Percentiles rank a stretch among this genome's conserved stretches.
These are phyloP conservation scores for Belonocnema kinseyi DNA, from an alignment of 1,140 invertebrate genomes.

Conservation along the genomic window DNA sequence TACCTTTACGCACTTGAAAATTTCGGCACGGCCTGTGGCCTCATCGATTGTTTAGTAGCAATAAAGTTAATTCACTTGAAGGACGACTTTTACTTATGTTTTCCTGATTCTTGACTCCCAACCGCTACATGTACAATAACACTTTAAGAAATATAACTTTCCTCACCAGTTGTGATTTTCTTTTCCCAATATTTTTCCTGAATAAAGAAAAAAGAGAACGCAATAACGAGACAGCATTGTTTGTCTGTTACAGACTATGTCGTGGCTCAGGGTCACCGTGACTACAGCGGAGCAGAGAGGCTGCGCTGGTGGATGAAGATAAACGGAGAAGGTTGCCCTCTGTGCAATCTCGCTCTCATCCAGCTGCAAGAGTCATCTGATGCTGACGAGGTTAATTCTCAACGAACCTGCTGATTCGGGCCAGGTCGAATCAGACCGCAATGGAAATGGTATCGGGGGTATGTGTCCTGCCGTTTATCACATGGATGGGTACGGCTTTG, in stretches of 20 bases:
- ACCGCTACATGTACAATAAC: too few species aligned
- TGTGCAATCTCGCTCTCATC: constrained; percentile 55
- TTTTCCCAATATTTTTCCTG: neutral
- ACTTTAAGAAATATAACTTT: too few species aligned
- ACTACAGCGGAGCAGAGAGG: constrained; percentile 51
- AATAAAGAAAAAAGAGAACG: neutral
- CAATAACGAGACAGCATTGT: constrained; percentile 28
- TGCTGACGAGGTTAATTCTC: constrained; percentile 72
- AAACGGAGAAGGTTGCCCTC: constrained; percentile 47
- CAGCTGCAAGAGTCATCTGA: constrained; percentile 60
- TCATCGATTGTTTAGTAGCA: too few species aligned
- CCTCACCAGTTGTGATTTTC: too few species aligned
- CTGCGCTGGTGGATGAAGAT: constrained; percentile 52
- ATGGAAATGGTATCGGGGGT: constrained; percentile 65
- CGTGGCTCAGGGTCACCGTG: constrained; percentile 56
- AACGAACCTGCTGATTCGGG: constrained; percentile 64
- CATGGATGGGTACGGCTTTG: constrained; percentile 55
- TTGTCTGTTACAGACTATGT: constrained; percentile 58
- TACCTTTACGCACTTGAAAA: too few species aligned
- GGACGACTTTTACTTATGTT: too few species aligned
- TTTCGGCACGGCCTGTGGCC: too few species aligned
- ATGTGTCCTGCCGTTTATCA: constrained; percentile 54
- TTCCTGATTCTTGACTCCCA: too few species aligned
- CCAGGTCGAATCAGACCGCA: constrained; percentile 64
- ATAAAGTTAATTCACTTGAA: too few species aligned